A percentile compares a stretch with the other conserved stretches of the same genome.
Evolutionary conservation across 2,797 vertebrate genomes (phyloP).

Genomic region (Enteromius fasciolatus): DNA sequence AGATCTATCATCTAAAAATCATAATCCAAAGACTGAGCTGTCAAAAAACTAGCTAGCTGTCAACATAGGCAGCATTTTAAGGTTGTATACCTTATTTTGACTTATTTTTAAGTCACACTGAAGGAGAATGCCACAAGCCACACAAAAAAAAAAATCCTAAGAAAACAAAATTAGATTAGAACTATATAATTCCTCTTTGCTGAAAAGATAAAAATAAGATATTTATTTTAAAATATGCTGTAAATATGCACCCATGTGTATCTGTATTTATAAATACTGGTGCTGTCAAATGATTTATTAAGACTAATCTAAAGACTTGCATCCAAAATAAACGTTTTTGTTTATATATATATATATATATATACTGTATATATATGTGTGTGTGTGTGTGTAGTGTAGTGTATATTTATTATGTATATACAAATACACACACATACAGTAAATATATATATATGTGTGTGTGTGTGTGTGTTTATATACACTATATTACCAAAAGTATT

Average conservation of each 20-base stretch:
- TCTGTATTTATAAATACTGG: neutral
- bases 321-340: no score
- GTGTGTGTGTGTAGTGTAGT: no score
- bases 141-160: neutral
- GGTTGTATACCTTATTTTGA: neutral
- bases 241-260: neutral
- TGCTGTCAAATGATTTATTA: no score
- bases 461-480: no score
- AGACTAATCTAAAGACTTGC: no score
- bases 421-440: no score
- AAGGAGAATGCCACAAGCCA: neutral
- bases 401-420: no score
- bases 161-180: neutral
- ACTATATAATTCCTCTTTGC: neutral
- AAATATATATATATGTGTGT: no score
- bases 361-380: no score
- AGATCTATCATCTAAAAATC: slow-evolving; percentile 32
- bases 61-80: neutral
- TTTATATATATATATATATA: no score
- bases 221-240: neutral
- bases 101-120: neutral
- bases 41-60: neutral
- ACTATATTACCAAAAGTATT: no score
- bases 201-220: neutral
- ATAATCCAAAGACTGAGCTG: neutral